Conservation (phyloP, 2,888 invertebrate genomes). For the Dasysyrphus albostriatus region DNA sequence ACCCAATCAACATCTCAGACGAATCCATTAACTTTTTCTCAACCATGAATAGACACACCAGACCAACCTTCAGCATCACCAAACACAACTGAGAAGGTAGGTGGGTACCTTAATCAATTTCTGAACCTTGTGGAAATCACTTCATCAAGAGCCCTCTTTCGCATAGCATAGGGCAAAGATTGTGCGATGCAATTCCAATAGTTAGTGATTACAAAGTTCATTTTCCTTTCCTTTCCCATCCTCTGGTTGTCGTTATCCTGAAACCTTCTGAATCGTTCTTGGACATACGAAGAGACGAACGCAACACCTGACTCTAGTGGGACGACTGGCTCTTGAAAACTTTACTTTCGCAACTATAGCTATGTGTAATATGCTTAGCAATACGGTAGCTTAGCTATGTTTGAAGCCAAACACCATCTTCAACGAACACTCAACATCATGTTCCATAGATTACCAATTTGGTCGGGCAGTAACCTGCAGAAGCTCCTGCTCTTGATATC, state of each 20-base stretch:
- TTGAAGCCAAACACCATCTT: constrained; percentile 28
- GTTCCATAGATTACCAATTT: constrained; percentile 59
- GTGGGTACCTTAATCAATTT: constrained; percentile 54
- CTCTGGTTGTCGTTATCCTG: neutral
- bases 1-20: constrained; percentile 26
- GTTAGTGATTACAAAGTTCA: constrained; percentile 47
- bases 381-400: neutral
- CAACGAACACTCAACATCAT: constrained; percentile 6
- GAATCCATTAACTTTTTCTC: constrained; percentile 47
- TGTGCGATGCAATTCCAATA: constrained; percentile 47
- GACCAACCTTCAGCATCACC: constrained; percentile 20
- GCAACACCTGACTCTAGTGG: neutral
- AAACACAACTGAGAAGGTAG: constrained; percentile 31
- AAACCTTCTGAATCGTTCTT: neutral
- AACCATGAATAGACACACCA: constrained; percentile 26
- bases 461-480: constrained; percentile 29
- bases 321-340: constrained; percentile 24
- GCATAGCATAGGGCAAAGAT: constrained; percentile 11
- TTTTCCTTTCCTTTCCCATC: constrained; percentile 2
- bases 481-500: constrained; percentile 45
- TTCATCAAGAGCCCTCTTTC: constrained; percentile 34
- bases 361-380: neutral
- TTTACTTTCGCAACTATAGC: constrained; percentile 29
- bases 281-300: neutral
- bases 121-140: constrained; percentile 50